These are phyloP conservation scores for Syritta pipiens DNA, from an alignment of 2,888 invertebrate genomes.

Conservation along the genomic window DNA sequence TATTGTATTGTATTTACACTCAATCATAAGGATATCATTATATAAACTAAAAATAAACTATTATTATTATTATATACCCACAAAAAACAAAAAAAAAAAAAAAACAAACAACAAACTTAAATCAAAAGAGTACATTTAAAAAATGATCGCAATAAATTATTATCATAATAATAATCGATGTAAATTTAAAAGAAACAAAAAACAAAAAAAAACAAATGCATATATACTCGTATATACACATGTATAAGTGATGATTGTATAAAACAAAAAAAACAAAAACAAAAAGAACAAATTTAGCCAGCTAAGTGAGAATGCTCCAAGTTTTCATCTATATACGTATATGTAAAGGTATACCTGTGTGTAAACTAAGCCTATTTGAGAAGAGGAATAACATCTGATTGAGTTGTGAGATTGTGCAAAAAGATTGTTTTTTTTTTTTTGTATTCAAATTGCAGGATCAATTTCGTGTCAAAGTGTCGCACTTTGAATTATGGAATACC, in stretches of 20 bases:
- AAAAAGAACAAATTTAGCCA: conserved; percentile 19
- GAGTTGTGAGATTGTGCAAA: too few species aligned
- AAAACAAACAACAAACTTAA: conserved; percentile 16
- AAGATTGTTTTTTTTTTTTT: too few species aligned
- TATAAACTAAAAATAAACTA: too few species aligned
- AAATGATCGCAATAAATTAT: conserved; percentile 58
- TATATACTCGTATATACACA: conserved; percentile 34
- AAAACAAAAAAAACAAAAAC: conserved; percentile 10
- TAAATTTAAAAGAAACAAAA: conserved; percentile 27
- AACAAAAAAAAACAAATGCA: conserved; percentile 5
- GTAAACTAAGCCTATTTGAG: too few species aligned
- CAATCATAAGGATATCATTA: too few species aligned
- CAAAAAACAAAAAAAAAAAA: not conserved
- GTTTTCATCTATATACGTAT: conserved; percentile 39
- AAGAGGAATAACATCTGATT: too few species aligned
- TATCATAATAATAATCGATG: conserved; percentile 24
- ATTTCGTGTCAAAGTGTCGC: too few species aligned
- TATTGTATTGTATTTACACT: too few species aligned
- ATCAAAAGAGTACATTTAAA: conserved; percentile 42
- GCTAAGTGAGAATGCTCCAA: conserved; percentile 44
- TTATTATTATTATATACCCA: too few species aligned
- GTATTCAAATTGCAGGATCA: too few species aligned
- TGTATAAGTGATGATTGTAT: conserved; percentile 52
- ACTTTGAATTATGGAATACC: too few species aligned
- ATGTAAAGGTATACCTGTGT: too few species aligned